Base-by-base conservation (phyloP, 2,113 vertebrate species). In the Catharus minimus region DNA sequence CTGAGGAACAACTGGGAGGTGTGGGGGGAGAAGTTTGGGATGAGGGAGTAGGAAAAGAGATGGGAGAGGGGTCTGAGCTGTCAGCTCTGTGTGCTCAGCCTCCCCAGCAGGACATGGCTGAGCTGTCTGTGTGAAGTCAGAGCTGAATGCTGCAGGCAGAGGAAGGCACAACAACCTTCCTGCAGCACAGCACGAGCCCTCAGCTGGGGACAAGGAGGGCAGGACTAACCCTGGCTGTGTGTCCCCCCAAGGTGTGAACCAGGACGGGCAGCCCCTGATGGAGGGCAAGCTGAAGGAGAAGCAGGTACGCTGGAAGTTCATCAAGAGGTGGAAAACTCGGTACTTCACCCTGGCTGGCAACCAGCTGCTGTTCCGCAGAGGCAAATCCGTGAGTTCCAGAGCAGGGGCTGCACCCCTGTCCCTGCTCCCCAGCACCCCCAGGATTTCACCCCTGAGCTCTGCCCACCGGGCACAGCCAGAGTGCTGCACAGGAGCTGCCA, bases 221-320 rank as follows among this genome's bases (percentile, higher is more conserved):
- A 60, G 94, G 27, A 86, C 67, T 68, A 36, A 80, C 47, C 55
- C 57, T 41, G 4, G 5, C 64, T 77, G 21, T 89, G 41, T 88
- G 52, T n/a, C 90, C 86, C 18, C 64, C 53, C 53, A 91, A 99
- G 99, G 97, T 11, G 92, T 99, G 71, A 99, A 99, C 95, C 98
- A 99, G 96, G 98, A 98, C 2, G 99, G 99, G 60, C 99, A 99
- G 49, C 99, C 99, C 52, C 98, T 99, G 92, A 99, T 99, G 2
- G 99, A 99, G 97, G 99, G 99, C 67, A 98, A 98, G 95, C 98
- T 99, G 56, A 99, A 99, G 93, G 99, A 99, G 97, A 99, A 99
- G 90, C 99, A 99, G 95, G 98, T 99, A 41, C 97, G 98, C 72
- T 99, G 99, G 99, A 99, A 99, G 97, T 99, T 99, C 82, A 99